Percentiles rank a stretch among this genome's conserved stretches.
Conservation (phyloP, 2,888 invertebrate genomes). For the Phalangium opilio region DNA sequence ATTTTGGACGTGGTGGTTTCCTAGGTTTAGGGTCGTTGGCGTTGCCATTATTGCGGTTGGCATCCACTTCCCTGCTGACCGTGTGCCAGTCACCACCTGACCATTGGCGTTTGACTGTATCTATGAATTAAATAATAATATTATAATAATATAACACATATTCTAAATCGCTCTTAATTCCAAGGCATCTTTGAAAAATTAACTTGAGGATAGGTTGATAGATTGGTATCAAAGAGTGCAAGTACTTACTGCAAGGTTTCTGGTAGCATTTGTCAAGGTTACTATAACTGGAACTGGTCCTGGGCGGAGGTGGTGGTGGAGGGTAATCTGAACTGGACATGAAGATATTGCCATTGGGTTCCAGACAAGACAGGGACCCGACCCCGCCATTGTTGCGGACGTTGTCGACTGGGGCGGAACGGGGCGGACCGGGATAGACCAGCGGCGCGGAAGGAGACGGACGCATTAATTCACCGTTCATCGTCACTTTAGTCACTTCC, state of each 20-base stretch:
- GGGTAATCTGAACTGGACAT: not conserved
- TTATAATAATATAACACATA: too few relatives aligned
- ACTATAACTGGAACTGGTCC: conserved; percentile 16
- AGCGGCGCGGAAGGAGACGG: conserved; percentile 6
- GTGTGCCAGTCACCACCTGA: conserved; percentile 16
- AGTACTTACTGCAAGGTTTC: conserved; percentile 8
- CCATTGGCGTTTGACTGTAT: conserved; percentile 18
- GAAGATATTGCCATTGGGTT: conserved; percentile 67
- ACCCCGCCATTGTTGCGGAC: conserved; percentile 1
- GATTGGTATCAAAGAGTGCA: too few relatives aligned
- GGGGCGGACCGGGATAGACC: not conserved
- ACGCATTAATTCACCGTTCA: conserved; percentile 43
- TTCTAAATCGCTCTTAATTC: too few relatives aligned
- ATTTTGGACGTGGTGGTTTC: conserved; percentile 86
- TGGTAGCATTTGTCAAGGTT: conserved; percentile 20
- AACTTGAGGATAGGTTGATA: too few relatives aligned
- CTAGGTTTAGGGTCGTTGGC: conserved; percentile 55
- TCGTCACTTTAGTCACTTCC: conserved; percentile 65
- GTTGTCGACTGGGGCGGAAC: conserved; percentile 15
- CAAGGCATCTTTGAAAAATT: too few relatives aligned
- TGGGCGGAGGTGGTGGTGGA: conserved; percentile 11
- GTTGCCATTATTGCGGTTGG: conserved; percentile 6
- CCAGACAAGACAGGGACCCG: conserved; percentile 28
- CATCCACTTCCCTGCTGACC: conserved; percentile 3
- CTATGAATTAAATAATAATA: too few relatives aligned